Evolutionary conservation across 2,888 invertebrate species (phyloP), one percentile per base, ranked within the genome.

Genomic region (Tenthredo distinguenda): DNA sequence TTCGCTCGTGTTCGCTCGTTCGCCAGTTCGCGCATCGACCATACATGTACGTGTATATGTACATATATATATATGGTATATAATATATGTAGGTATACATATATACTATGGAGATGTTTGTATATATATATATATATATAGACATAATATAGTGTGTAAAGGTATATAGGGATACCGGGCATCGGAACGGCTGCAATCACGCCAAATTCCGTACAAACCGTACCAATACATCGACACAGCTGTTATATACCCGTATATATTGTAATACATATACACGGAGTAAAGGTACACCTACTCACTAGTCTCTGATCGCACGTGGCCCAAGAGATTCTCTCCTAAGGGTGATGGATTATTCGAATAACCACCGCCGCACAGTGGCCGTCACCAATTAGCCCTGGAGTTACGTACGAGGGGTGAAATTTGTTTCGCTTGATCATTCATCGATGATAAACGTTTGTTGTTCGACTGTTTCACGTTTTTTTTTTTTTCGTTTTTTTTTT

Each of bases 1-100:
- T 82, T 31, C 10, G 58, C n/a, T 55, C 55, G 31, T 50, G 68
- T 82, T 31, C 10, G 58, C n/a, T 55, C 55, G 31, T 50, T 62
- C 81, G 68, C 50, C 71, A 47, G 82, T 82, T 83, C 68, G 83
- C 83, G 50, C 65, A 83, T 50, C 65, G 34, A 83, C 62, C 58
- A 26, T 50, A 55, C 62, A 40, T 31, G 26, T 37, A 40, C 6
- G 62, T 62, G 40, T n/a, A 15, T 21, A 50, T 50, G 50, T n/a
- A 21, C 7, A 72, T 9, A 10, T 21, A 72, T 26, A 40, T n/a
- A 34, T 26, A 10, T 26, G 26, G 34, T 21, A 15, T 18, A 71
- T 12, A 58, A 58, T 58, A 58, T 5, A 34, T 26, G 15, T 12
- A 47, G 0, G 3, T 47, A 47, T 47, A 4, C 15, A 47, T 18